Evolutionary conservation across 2,113 vertebrate genomes (phyloP).

Genomic region (Rhabdornis inornatus): DNA sequence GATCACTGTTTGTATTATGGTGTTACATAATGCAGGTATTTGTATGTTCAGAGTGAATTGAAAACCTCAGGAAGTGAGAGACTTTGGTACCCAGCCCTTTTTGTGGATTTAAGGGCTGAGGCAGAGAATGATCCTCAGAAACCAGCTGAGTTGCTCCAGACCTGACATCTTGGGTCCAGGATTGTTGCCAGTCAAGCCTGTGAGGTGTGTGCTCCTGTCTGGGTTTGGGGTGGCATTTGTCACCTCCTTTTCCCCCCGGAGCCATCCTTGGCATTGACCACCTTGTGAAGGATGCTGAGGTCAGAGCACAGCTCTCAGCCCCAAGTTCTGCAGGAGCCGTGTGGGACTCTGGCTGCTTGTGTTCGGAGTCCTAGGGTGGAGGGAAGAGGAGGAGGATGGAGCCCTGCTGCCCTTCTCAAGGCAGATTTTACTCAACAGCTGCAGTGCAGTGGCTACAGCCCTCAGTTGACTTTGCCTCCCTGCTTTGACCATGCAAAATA

Average conservation of each 20-base stretch:
- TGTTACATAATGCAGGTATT: background rate
- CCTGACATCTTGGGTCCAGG: background rate
- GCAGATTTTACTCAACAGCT: background rate
- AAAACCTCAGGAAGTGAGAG: background rate
- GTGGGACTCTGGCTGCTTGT: rapidly evolving
- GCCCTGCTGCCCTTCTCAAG: background rate
- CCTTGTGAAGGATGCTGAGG: background rate
- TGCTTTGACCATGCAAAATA: background rate
- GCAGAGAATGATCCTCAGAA: background rate
- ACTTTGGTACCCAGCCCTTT: background rate
- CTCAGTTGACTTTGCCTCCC: background rate
- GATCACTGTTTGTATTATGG: background rate
- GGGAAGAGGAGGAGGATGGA: background rate
- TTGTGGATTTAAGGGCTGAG: background rate
- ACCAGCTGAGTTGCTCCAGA: background rate
- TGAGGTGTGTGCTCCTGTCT: rapidly evolving
- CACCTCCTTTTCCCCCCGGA: rapidly evolving
- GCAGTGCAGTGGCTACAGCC: background rate
- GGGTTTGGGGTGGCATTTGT: background rate
- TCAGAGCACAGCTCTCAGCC: background rate
- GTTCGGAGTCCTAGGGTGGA: rapidly evolving
- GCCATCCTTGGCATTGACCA: background rate
- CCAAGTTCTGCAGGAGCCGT: rapidly evolving
- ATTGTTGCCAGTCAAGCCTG: background rate
- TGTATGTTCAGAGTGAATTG: background rate